These are phyloP conservation scores for Drosophila repletoides DNA, from an alignment of 1,140 invertebrate species.

Conservation along the genomic window DNA sequence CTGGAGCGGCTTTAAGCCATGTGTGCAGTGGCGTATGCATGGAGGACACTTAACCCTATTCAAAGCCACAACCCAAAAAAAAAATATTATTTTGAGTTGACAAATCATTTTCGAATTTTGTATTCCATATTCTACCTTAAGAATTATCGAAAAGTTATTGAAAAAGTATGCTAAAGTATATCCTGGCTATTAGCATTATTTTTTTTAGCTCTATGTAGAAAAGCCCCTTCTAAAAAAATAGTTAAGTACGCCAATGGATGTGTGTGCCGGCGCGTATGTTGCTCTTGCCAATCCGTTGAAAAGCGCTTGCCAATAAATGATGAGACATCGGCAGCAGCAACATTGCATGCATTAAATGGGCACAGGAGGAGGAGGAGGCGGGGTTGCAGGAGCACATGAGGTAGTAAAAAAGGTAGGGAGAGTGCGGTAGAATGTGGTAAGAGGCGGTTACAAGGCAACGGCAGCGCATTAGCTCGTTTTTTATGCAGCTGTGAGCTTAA, in stretches of 20 bases:
- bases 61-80: too few relatives aligned
- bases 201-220: too few relatives aligned
- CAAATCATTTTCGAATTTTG: too few relatives aligned
- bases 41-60: too few relatives aligned
- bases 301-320: constrained; percentile 79
- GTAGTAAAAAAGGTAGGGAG: not conserved
- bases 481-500: constrained; percentile 72
- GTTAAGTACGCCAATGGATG: too few relatives aligned
- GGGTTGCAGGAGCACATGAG: not conserved
- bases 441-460: not conserved
- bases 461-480: constrained; percentile 69
- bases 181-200: too few relatives aligned
- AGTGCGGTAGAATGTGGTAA: not conserved
- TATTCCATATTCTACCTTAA: too few relatives aligned
- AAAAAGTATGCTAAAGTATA: too few relatives aligned
- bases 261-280: constrained; percentile 29
- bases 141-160: too few relatives aligned
- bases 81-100: too few relatives aligned
- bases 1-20: constrained; percentile 45
- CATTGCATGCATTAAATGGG: constrained; percentile 19
- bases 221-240: too few relatives aligned
- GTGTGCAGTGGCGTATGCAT: constrained; percentile 3
- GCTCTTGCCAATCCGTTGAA: constrained; percentile 72
- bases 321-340: constrained; percentile 57
- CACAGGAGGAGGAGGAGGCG: not conserved